Base-by-base conservation (phyloP, 2,888 invertebrate genomes). In the Idaea straminata region DNA sequence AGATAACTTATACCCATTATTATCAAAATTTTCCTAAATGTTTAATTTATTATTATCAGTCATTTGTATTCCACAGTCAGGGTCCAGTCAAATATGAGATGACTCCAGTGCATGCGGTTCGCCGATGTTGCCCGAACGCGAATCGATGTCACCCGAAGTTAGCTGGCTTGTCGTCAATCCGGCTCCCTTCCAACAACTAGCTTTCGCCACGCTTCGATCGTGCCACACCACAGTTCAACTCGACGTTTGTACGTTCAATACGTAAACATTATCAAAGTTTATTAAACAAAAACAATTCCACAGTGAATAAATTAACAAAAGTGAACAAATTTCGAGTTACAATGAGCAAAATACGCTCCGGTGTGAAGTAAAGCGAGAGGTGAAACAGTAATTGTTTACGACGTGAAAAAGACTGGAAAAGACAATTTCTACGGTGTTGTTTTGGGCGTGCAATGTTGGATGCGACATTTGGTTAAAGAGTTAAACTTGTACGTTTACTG, bases 311-410 rank as follows among this genome's bases (percentile, higher is more conserved):
- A 70, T 66, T 65, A 64, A 65, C 70, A 66, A 69, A 72, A 70
- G 66, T 69, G 68, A 66, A 65, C 47, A 69, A 67, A 61, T 70
- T 64, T 74, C 67, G 71, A 72, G 75, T 86, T 80, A 92, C 78
- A 88, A 92, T 92, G 91, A 83, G 76, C 78, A 89, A 89, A 88
- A 82, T 92, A 81, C 81, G 92, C 70, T 92, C 92, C 66, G 92
- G 92, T 73, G 92, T 92, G 74, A 92, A 92, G 86, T 92, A 91
- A 82, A 76, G 72, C 72, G 74, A 72, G 66, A 72, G 64, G 69
- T 68, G 70, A 69, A 64, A 61, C 65, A 25, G 6, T 35, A 59
- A 16, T 74, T 69, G 68, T 67, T 67, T 67, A 67, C 70, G 75
- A 72, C 67, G 74, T 74, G 76, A 76, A 72, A 70, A 69, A 79